A percentile compares a stretch with the other conserved stretches of the same genome.
phyloP scores from a whole-genome alignment of 2,888 invertebrate species.

The Glaucopsyche alexis region DNA sequence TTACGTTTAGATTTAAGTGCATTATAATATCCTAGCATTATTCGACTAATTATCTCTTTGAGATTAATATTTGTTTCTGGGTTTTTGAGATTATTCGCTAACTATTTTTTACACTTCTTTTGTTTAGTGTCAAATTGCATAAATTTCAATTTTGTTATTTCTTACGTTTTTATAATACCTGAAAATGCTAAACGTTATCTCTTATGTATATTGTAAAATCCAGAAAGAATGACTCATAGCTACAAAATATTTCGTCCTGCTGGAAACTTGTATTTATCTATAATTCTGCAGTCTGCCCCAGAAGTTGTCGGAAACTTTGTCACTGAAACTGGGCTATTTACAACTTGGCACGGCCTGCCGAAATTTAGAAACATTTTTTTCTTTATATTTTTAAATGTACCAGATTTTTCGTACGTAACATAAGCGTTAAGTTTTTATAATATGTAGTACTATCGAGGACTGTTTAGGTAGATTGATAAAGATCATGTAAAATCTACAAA shows the following conservation, averaged over 20 bases:
- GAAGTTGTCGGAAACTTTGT: neutral
- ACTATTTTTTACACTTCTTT: no score
- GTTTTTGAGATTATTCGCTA: no score
- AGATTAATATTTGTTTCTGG: no score
- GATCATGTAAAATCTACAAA: no score
- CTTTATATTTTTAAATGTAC: neutral
- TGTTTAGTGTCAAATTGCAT: no score
- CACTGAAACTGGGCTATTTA: constrained; percentile 13
- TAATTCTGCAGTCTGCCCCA: neutral
- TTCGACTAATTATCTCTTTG: no score
- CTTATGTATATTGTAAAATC: no score
- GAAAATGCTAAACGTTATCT: neutral
- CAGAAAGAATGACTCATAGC: no score
- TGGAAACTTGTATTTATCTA: neutral
- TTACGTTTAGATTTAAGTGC: no score
- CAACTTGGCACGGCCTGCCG: constrained; percentile 3
- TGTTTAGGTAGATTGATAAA: no score
- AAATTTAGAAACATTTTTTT: constrained; percentile 1
- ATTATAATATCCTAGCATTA: no score
- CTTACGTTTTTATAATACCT: neutral
- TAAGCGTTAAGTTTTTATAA: neutral
- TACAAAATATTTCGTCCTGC: neutral
- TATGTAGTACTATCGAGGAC: neutral
- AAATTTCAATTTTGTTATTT: no score
- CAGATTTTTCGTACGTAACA: neutral